Base-by-base conservation (phyloP, 2,888 invertebrate genomes). In the Napeogenes inachia region DNA sequence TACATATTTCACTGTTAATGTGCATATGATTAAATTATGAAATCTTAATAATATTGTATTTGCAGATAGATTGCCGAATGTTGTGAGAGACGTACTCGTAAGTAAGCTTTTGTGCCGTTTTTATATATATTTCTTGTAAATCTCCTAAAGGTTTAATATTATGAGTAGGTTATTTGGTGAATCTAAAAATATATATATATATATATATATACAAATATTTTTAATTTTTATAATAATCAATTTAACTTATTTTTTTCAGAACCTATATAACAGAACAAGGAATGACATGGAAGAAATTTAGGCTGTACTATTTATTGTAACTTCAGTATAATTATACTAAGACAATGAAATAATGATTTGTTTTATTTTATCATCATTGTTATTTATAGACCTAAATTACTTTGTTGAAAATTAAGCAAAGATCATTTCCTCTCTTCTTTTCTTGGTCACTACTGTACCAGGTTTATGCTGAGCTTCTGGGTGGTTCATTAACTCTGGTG, bases 391-490 rank as follows among this genome's bases (percentile, higher is more conserved):
- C 30, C 38, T 46, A 13, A 8, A 54, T 55, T 56, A 45, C 42
- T 2, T 42, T 42, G 42, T 10, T 30, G 30, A 50, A 50, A 50
- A 3, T 88, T 93, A 97, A 42, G 97, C 97, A 89, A 98, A 98
- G 86, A 98, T 97, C 92, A 98, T 98, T 86, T 98, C 98, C 80
- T 98, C 98, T 38, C 97, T 90, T 67, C 98, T 92, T 76, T 98
- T 97, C 81, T 98, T 98, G 60, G 98, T 98, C 21, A 97, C 95
- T 42, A 98, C 97, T 0, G 96, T 95, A 45, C 98, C 98, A 0
- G 99, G 99, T 78, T 99, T 99, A 78, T 98, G 97, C 82, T 99
- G 99, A 0, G 99, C 99, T 68, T 99, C 99, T 0, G 99, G 97
- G 85, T 99, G 99, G 84, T 99, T 99, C 85, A 97, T 95, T 56